Evolutionary conservation across 2,888 invertebrate genomes (phyloP).

Genomic region (Teinopalpus imperialis): DNA sequence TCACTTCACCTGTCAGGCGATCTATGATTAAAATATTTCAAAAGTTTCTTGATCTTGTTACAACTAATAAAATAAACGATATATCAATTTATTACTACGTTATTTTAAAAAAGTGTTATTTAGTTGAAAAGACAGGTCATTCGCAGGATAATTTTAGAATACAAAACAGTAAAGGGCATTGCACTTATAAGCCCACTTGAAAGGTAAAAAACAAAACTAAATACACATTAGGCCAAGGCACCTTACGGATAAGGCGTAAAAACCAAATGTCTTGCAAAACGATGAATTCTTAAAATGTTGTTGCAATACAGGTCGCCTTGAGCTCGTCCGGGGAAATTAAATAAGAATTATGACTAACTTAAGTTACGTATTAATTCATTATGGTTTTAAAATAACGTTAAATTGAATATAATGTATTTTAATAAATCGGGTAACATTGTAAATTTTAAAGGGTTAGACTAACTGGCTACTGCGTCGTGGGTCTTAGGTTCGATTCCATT

Average conservation of each 20-base stretch:
- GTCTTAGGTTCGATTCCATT: too few relatives aligned
- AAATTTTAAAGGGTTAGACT: too few relatives aligned
- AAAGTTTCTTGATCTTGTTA: too few relatives aligned
- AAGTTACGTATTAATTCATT: too few relatives aligned
- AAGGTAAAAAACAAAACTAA: conserved; percentile 1
- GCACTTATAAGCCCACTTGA: conserved; percentile 6
- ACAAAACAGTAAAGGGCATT: not conserved
- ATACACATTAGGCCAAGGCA: conserved; percentile 13
- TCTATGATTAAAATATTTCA: too few relatives aligned
- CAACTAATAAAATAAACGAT: too few relatives aligned
- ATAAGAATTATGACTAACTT: conserved; percentile 7
- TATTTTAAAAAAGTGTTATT: conserved; percentile 2
- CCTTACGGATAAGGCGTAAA: conserved; percentile 7
- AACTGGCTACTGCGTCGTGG: too few relatives aligned
- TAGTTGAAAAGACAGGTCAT: not conserved
- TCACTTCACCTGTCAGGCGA: too few relatives aligned
- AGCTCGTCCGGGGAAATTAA: not conserved
- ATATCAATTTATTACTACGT: too few relatives aligned
- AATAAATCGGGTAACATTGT: too few relatives aligned
- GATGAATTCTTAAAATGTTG: not conserved
- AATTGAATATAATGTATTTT: too few relatives aligned
- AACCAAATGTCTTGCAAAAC: conserved; percentile 7
- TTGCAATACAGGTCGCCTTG: conserved; percentile 3
- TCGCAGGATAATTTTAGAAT: conserved; percentile 18
- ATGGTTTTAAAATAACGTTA: too few relatives aligned